Evolutionary conservation across 2,797 vertebrate species (phyloP).

Genomic region (Centropyge bicolor): DNA sequence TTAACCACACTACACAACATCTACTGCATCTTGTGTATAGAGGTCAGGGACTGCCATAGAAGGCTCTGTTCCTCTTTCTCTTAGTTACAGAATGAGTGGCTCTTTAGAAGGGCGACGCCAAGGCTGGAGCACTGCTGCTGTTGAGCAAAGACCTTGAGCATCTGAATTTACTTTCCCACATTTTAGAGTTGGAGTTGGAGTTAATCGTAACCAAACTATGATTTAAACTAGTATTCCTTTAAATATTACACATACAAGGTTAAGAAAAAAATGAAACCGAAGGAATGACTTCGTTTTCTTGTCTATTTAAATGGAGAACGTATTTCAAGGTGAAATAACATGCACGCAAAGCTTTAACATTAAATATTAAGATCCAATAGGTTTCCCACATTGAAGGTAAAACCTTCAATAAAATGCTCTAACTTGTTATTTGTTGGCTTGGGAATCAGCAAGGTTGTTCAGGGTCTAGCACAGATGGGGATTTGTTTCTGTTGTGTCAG

Average conservation of each 20-base stretch:
- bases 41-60: slow-evolving; percentile 42
- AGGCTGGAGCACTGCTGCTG: slow-evolving; percentile 9
- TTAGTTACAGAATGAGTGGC: slow-evolving; percentile 29
- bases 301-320: background rate
- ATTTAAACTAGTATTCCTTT: slow-evolving; percentile 4
- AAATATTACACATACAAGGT: background rate
- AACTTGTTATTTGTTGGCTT: background rate
- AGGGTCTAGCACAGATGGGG: background rate
- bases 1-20: slow-evolving; percentile 21
- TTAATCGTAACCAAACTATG: slow-evolving; percentile 8
- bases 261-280: background rate
- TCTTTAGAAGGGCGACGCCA: background rate
- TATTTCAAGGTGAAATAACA: slow-evolving; percentile 10
- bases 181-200: background rate
- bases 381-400: background rate
- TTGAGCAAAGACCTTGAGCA: slow-evolving; percentile 29
- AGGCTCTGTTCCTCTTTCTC: slow-evolving; percentile 26
- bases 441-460: background rate
- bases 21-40: slow-evolving; percentile 26
- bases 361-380: background rate
- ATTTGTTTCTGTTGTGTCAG: slow-evolving; percentile 16
- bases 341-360: background rate
- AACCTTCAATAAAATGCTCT: background rate
- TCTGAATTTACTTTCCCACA: slow-evolving; percentile 9
- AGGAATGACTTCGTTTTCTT: background rate